A percentile compares a stretch with the other conserved stretches of the same genome.
phyloP scores from a whole-genome alignment of 2,888 invertebrate genomes.

The Ochlodes sylvanus region DNA sequence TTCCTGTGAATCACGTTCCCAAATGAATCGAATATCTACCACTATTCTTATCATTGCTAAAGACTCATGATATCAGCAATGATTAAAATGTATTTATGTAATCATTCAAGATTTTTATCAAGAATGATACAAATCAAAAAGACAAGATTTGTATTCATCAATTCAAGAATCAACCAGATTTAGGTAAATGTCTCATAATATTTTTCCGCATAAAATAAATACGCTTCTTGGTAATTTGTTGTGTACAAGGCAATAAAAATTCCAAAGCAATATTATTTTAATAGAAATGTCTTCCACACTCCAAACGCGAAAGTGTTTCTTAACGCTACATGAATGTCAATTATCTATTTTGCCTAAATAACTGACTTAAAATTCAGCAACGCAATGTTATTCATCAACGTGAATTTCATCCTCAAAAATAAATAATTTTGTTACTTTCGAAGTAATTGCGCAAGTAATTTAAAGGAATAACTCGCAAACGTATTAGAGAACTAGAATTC shows the following conservation, averaged over 20 bases:
- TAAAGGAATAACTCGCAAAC: conserved; percentile 6
- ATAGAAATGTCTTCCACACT: conserved; percentile 26
- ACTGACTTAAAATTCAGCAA: conserved; percentile 23
- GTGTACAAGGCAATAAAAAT: conserved; percentile 12
- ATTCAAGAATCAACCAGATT: no score
- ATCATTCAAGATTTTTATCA: no score
- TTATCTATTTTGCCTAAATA: conserved; percentile 33
- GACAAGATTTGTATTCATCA: no score
- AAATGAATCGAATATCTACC: no score
- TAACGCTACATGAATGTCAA: conserved; percentile 32
- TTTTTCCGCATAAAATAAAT: no score
- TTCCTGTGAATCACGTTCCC: no score
- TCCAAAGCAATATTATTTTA: conserved; percentile 15
- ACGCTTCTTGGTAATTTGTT: no score
- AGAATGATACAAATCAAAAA: no score
- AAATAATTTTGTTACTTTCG: conserved; percentile 4
- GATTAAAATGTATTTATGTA: no score
- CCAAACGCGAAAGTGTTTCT: conserved; percentile 34
- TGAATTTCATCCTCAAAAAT: conserved; percentile 22
- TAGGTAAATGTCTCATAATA: no score
- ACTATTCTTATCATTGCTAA: no score
- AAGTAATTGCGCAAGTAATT: neutral
- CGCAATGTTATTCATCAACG: conserved; percentile 10
- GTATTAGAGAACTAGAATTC: neutral
- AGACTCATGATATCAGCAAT: no score